Conservation (phyloP, 2,888 invertebrate genomes). For the Callimorpha dominula region DNA sequence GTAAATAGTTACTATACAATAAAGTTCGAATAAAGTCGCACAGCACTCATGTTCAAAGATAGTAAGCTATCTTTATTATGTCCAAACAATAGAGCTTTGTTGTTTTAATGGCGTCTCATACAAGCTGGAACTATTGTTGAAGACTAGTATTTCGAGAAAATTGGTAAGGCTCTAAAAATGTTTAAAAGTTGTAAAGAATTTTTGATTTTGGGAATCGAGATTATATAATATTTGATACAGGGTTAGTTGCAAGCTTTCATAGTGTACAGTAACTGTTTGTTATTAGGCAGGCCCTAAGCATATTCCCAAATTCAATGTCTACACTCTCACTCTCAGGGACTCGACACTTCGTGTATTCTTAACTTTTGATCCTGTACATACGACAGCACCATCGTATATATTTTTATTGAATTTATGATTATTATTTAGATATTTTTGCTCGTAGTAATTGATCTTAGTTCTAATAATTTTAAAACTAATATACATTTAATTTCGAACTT, state of each 20-base stretch:
- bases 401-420: conserved; percentile 17
- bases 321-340: not conserved
- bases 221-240: not conserved
- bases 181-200: no score
- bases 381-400: conserved; percentile 22
- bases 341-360: conserved; percentile 10
- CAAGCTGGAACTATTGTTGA: not conserved
- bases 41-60: not conserved
- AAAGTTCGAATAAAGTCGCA: not conserved
- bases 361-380: conserved; percentile 34
- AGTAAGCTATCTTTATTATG: no score
- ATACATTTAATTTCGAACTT: conserved; percentile 40
- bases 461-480: conserved; percentile 27
- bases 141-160: not conserved
- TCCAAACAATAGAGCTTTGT: no score
- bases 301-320: not conserved
- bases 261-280: not conserved
- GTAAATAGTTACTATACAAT: not conserved
- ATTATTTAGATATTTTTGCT: conserved; percentile 26
- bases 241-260: not conserved
- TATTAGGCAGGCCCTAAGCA: not conserved
- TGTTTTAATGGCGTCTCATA: no score
- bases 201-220: not conserved
- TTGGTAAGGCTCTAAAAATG: no score
- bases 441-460: conserved; percentile 18